phyloP scores from a whole-genome alignment of 2,797 vertebrate genomes.

The Crax fasciolata region DNA sequence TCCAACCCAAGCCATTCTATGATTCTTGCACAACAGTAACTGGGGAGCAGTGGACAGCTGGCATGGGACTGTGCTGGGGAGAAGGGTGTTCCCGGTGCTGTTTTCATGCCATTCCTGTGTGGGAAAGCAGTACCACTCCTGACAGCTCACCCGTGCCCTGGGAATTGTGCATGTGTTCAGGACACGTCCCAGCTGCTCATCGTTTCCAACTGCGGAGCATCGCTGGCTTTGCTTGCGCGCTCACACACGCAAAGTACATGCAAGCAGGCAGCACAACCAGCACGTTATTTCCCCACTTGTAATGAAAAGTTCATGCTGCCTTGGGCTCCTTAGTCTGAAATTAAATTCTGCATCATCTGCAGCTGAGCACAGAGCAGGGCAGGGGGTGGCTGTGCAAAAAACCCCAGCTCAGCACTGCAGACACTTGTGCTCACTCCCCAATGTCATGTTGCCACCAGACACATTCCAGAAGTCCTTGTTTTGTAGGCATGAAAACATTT shows the following conservation, averaged over 20 bases:
- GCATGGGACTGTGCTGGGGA: conserved; percentile 22
- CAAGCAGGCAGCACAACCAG: background rate
- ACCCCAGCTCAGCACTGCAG: background rate
- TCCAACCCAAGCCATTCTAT: background rate
- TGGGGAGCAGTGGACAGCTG: conserved; percentile 15
- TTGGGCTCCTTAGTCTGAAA: background rate
- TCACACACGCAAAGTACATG: background rate
- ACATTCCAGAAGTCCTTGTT: conserved; percentile 50
- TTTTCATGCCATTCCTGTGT: conserved; percentile 10
- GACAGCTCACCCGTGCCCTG: background rate
- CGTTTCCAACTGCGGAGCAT: background rate
- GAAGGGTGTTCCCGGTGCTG: background rate
- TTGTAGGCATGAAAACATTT: conserved; percentile 57
- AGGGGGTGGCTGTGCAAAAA: background rate
- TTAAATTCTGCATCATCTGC: background rate
- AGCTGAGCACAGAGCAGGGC: background rate
- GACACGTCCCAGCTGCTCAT: conserved; percentile 64
- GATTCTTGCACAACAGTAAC: rapidly evolving
- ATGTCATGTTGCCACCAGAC: background rate
- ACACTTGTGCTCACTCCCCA: background rate
- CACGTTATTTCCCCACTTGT: background rate
- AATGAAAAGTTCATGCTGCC: background rate
- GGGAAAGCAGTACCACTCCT: background rate
- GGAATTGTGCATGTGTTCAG: background rate
- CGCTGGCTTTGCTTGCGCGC: background rate